phyloP scores from a whole-genome alignment of 2,113 vertebrate genomes.

The Paramormyrops kingsleyae region DNA sequence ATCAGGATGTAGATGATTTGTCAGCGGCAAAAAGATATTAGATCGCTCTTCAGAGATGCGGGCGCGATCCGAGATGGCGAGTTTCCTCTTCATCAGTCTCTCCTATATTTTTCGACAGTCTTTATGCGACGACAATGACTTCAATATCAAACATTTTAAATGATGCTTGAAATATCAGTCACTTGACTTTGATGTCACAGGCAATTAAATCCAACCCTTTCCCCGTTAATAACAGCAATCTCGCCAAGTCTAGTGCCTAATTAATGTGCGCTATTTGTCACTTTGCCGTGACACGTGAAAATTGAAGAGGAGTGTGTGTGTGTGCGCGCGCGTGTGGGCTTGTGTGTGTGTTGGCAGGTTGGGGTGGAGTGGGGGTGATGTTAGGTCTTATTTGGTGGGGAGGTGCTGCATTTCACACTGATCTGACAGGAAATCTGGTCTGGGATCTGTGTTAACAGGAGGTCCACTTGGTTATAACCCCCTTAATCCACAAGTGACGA shows the following conservation, averaged over 20 bases:
- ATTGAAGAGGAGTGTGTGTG: conserved; percentile 16
- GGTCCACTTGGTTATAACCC: neutral
- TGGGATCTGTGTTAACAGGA: neutral
- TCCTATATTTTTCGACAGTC: conserved; percentile 96
- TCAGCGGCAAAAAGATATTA: conserved; percentile 70
- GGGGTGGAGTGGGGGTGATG: conserved; percentile 11
- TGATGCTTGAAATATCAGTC: conserved; percentile 99
- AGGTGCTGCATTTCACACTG: neutral
- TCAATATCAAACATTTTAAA: conserved; percentile 99
- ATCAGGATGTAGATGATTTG: conserved; percentile 66
- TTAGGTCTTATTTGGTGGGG: neutral
- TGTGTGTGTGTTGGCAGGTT: conserved; percentile 37
- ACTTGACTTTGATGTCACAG: conserved; percentile 99
- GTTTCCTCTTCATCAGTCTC: conserved; percentile 87
- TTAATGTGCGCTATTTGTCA: conserved; percentile 99
- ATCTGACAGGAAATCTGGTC: neutral
- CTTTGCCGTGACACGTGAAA: conserved; percentile 90
- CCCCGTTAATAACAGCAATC: conserved; percentile 99
- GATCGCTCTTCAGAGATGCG: conserved; percentile 70
- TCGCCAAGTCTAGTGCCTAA: conserved; percentile 97
- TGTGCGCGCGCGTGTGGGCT: neutral
- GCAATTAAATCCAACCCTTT: conserved; percentile 99
- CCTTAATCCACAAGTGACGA: neutral
- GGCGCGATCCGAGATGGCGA: conserved; percentile 59
- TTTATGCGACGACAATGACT: conserved; percentile 98